Base-by-base conservation (phyloP, 1,140 invertebrate species). In the Galleria mellonella region DNA sequence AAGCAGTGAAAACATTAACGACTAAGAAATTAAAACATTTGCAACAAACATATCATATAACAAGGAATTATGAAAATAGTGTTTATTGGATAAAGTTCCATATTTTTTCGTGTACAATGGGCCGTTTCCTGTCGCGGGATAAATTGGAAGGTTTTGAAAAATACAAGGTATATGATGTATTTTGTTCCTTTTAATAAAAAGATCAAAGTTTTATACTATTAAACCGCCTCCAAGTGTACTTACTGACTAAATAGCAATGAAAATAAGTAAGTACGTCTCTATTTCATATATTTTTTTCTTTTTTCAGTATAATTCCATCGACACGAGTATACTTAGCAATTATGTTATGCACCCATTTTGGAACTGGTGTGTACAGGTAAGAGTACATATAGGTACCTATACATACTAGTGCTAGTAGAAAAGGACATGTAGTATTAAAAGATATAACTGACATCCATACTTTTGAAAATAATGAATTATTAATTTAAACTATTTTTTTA, bases 301-400 rank as follows among this genome's bases (percentile, higher is more conserved):
- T 67, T 93, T 93, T 72, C 90, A 98, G 96, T 99, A 99, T 73
- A 97, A 91, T 82, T 94, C 94, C 33, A 88, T 97, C 63, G 97
- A 99, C 82, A 98, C 95, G 5, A 97, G 95, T 83, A 92, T 96
- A 35, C 87, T 99, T 8, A 97, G 96, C 73, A 94, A 94, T 43
- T 98, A 98, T 92, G 90, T 98, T 64, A 98, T 97, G 94, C 97
- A 99, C 79, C 97, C 97, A 15, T 98, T 98, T 86, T 99, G 97
- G 97, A 96, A 99, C 75, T 91, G 90, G 88, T 91, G 96, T 55
- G 96, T 99, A 7, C 89, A 97, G 91, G 97, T 98, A 17, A n/a
- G 35, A 9, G 17, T n/a, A 17, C 9, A 33, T 11, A 31, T 2
- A 3, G 2, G 30, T 31, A 6, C 17, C 6, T 23, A 23, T 23